phyloP scores from a whole-genome alignment of 1,140 invertebrate species.

The Lepidurus arcticus region DNA sequence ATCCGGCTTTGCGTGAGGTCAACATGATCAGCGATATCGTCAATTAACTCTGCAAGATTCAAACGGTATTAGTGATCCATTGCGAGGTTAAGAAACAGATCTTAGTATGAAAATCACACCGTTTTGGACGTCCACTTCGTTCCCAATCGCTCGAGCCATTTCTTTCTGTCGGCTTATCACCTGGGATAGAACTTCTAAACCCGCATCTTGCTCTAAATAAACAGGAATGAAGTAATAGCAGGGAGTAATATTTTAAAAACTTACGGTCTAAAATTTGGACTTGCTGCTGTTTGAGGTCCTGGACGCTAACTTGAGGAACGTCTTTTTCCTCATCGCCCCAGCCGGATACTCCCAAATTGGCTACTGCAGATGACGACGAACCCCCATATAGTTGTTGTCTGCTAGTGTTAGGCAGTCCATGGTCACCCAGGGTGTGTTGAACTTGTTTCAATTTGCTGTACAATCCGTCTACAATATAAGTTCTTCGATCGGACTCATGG shows the following conservation, averaged over 20 bases:
- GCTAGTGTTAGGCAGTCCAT: not conserved
- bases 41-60: constrained; percentile 62
- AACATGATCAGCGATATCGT: constrained; percentile 67
- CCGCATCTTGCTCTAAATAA: constrained; percentile 64
- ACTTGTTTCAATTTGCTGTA: not conserved
- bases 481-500: not conserved
- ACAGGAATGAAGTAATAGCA: constrained; percentile 29
- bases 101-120: constrained; percentile 46
- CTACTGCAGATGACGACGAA: not conserved
- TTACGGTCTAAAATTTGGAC: constrained; percentile 7
- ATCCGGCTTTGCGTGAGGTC: constrained; percentile 62
- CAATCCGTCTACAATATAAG: not conserved
- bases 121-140: constrained; percentile 73
- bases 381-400: not conserved
- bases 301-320: not conserved
- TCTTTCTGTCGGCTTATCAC: constrained; percentile 70
- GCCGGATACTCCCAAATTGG: not conserved
- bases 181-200: constrained; percentile 65
- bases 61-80: constrained; percentile 28
- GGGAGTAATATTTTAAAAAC: not conserved
- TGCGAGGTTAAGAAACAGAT: not conserved
- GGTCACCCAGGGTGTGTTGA: not conserved
- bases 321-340: not conserved
- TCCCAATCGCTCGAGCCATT: constrained; percentile 64
- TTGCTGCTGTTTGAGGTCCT: constrained; percentile 3